A percentile compares a stretch with the other conserved stretches of the same genome.
Evolutionary conservation across 1,140 invertebrate species (phyloP).

Genomic region (Zaprionus ornatus): DNA sequence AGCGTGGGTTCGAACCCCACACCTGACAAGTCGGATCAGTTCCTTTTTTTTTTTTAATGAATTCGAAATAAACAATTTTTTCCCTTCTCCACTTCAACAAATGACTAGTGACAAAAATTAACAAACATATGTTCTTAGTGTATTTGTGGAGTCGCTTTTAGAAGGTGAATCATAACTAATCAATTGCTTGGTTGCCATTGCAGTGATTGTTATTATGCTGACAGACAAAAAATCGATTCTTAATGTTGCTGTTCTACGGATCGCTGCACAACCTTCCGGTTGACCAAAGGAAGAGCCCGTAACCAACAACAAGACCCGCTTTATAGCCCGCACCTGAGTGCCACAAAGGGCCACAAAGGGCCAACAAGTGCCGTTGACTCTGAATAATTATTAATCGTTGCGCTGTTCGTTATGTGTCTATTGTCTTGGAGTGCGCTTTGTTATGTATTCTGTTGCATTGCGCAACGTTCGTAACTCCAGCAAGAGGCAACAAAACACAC

Average conservation of each 20-base stretch:
- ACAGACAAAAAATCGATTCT: slow-evolving; percentile 9
- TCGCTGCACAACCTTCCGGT: slow-evolving; percentile 58
- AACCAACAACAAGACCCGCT: slow-evolving; percentile 10
- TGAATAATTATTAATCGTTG: slow-evolving; percentile 76
- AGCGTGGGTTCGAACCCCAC: slow-evolving; percentile 91
- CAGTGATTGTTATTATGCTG: background rate
- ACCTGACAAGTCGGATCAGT: slow-evolving; percentile 85
- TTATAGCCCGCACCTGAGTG: background rate
- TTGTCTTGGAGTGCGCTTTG: slow-evolving; percentile 65
- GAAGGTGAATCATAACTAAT: slow-evolving; percentile 22
- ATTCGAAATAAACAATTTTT: slow-evolving; percentile 6
- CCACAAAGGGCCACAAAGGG: slow-evolving; percentile 39
- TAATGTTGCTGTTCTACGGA: slow-evolving; percentile 54
- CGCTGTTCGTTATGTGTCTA: slow-evolving; percentile 67
- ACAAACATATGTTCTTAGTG: too few species aligned
- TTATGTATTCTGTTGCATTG: slow-evolving; percentile 79
- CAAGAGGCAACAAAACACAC: slow-evolving; percentile 17
- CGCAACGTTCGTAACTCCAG: slow-evolving; percentile 49
- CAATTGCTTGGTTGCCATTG: slow-evolving; percentile 29
- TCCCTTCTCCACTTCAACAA: background rate
- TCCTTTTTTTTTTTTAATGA: slow-evolving; percentile 26
- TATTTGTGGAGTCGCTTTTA: background rate
- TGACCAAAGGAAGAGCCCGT: slow-evolving; percentile 38
- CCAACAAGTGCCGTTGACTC: slow-evolving; percentile 62
- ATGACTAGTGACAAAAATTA: too few species aligned